These are phyloP conservation scores for Dasysyrphus albostriatus DNA, from an alignment of 2,888 invertebrate genomes.

Conservation along the genomic window DNA sequence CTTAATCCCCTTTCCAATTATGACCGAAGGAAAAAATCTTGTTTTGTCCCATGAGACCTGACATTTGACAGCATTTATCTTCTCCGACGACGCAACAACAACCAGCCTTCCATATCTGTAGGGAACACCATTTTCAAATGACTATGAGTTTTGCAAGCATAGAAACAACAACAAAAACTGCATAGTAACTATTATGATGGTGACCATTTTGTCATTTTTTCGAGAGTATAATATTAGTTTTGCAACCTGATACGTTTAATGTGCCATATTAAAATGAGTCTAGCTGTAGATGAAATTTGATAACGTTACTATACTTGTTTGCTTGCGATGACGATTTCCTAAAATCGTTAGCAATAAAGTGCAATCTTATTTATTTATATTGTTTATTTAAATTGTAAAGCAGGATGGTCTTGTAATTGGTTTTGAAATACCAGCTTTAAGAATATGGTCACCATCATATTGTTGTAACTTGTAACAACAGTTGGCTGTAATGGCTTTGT, in stretches of 20 bases:
- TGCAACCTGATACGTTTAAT: too few species aligned
- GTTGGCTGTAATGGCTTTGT: slow-evolving; percentile 58
- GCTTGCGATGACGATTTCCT: too few species aligned
- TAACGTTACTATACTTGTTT: too few species aligned
- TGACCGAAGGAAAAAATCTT: slow-evolving; percentile 2
- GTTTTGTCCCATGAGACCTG: slow-evolving; percentile 11
- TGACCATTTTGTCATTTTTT: too few species aligned
- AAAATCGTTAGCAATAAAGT: too few species aligned
- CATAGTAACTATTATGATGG: slow-evolving; percentile 34
- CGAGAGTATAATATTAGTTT: too few species aligned
- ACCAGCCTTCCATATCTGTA: not conserved
- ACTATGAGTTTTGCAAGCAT: slow-evolving; percentile 13
- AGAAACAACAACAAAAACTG: slow-evolving; percentile 21
- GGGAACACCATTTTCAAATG: slow-evolving; percentile 20
- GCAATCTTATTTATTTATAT: too few species aligned
- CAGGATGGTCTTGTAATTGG: too few species aligned
- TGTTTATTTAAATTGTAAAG: too few species aligned
- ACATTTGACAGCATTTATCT: slow-evolving; percentile 41
- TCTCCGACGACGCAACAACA: slow-evolving; percentile 17
- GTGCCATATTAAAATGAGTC: too few species aligned
- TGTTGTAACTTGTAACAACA: slow-evolving; percentile 23
- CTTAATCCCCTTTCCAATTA: slow-evolving; percentile 51
- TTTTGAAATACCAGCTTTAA: too few species aligned
- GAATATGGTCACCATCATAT: not conserved
- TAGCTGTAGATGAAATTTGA: too few species aligned